Evolutionary conservation across 92 coral and sea anemone genomes (phyloP).

Genomic region (Palythoa grandis): DNA sequence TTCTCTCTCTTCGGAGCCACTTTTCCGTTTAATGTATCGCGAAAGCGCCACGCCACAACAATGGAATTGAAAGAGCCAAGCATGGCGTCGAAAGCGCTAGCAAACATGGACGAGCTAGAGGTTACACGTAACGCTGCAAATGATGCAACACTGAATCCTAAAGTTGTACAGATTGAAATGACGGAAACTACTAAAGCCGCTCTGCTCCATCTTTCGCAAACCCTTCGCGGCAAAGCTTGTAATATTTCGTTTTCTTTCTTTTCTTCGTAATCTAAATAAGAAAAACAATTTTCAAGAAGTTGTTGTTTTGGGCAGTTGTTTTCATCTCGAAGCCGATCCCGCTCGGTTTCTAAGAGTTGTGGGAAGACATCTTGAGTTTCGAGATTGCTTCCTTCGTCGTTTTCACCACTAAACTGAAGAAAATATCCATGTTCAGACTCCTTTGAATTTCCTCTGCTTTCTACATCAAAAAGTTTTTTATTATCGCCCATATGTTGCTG

Average conservation of each 20-base stretch:
- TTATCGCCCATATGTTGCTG: background rate
- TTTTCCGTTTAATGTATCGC: slow-evolving; percentile 70
- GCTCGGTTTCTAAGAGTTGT: slow-evolving; percentile 12
- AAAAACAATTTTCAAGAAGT: slow-evolving; percentile 24
- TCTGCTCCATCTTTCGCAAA: slow-evolving; percentile 70
- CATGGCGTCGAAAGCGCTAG: slow-evolving; percentile 85
- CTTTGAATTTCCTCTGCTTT: background rate
- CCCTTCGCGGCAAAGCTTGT: slow-evolving; percentile 48
- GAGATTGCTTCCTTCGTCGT: background rate
- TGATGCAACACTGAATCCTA: slow-evolving; percentile 68
- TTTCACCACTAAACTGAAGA: background rate
- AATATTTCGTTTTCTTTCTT: slow-evolving; percentile 14
- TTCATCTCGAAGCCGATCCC: background rate
- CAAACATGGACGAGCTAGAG: slow-evolving; percentile 82
- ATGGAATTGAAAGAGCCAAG: slow-evolving; percentile 76
- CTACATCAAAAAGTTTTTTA: background rate
- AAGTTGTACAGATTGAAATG: slow-evolving; percentile 45
- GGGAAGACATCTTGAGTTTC: slow-evolving; percentile 18
- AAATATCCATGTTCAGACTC: background rate
- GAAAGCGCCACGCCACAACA: slow-evolving; percentile 85
- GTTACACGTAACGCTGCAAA: slow-evolving; percentile 71
- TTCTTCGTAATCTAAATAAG: slow-evolving; percentile 58
- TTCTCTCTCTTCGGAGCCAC: slow-evolving; percentile 61
- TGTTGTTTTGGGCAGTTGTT: slow-evolving; percentile 18
- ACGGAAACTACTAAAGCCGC: slow-evolving; percentile 71